Conservation (phyloP, 1,140 invertebrate genomes). For the Camponotus floridanus region DNA sequence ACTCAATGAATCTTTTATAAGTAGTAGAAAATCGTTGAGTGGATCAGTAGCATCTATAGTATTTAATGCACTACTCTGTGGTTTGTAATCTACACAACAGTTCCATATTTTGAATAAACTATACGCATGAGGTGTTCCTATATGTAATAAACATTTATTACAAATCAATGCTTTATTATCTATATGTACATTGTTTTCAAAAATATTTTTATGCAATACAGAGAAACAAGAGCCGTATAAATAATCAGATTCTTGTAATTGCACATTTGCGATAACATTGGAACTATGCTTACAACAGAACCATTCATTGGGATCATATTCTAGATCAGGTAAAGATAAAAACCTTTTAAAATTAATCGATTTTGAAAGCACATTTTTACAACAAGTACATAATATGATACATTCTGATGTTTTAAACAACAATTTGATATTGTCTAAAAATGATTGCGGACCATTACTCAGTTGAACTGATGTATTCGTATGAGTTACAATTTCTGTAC, state of each 20-base stretch:
- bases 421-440: slow-evolving; percentile 61
- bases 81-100: slow-evolving; percentile 77
- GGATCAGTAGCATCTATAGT: slow-evolving; percentile 68
- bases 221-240: slow-evolving; percentile 81
- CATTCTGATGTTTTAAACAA: slow-evolving; percentile 66
- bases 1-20: slow-evolving; percentile 75
- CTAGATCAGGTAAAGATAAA: slow-evolving; percentile 79
- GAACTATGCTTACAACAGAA: slow-evolving; percentile 82
- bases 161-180: slow-evolving; percentile 74
- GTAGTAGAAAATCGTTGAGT: slow-evolving; percentile 80
- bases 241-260: slow-evolving; percentile 78
- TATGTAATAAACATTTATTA: slow-evolving; percentile 78
- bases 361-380: slow-evolving; percentile 80
- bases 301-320: slow-evolving; percentile 82
- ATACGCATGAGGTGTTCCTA: slow-evolving; percentile 75
- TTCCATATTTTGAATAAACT: slow-evolving; percentile 82
- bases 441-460: slow-evolving; percentile 26
- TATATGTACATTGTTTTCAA: slow-evolving; percentile 75
- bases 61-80: slow-evolving; percentile 21
- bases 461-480: slow-evolving; percentile 11
- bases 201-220: slow-evolving; percentile 75
- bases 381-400: slow-evolving; percentile 74
- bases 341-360: slow-evolving; percentile 76
- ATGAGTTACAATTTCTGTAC: slow-evolving; percentile 77
- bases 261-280: slow-evolving; percentile 64